Conservation (phyloP, 2,797 vertebrate species). For the Moxostoma hubbsi region DNA sequence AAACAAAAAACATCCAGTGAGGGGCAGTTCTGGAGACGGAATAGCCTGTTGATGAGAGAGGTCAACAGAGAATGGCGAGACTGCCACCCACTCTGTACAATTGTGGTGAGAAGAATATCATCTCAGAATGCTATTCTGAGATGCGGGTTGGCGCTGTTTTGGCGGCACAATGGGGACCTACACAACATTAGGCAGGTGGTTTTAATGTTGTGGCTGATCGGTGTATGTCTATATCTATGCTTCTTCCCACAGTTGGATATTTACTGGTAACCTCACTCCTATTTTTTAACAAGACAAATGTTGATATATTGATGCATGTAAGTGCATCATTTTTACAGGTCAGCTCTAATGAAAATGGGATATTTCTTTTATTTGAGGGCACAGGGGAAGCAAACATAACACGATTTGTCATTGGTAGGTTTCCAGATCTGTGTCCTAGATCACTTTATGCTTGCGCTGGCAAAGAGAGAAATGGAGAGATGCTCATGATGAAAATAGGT, state of each 20-base stretch:
- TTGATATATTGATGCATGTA: conserved; percentile 49
- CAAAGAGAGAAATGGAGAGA: conserved; percentile 50
- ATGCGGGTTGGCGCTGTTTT: no score
- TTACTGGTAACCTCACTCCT: conserved; percentile 50
- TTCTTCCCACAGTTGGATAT: not conserved
- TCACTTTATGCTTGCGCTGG: conserved; percentile 55
- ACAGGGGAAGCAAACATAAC: conserved; percentile 56
- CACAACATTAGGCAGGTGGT: no score
- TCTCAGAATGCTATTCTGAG: no score
- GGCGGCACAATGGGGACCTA: no score
- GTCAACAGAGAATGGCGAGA: no score
- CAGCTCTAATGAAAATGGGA: conserved; percentile 37
- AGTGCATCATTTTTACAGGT: no score
- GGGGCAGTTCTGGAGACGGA: no score
- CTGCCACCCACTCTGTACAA: no score
- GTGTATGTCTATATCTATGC: not conserved
- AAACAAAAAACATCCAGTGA: no score
- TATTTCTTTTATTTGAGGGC: conserved; percentile 54
- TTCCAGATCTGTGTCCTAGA: conserved; percentile 57
- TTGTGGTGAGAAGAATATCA: no score
- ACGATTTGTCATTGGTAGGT: conserved; percentile 59
- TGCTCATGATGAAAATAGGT: conserved; percentile 57
- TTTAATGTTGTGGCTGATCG: no score
- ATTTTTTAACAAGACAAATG: conserved; percentile 60
- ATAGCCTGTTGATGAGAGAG: no score